phyloP scores from a whole-genome alignment of 2,113 vertebrate genomes.

The Cyanoderma ruficeps region DNA sequence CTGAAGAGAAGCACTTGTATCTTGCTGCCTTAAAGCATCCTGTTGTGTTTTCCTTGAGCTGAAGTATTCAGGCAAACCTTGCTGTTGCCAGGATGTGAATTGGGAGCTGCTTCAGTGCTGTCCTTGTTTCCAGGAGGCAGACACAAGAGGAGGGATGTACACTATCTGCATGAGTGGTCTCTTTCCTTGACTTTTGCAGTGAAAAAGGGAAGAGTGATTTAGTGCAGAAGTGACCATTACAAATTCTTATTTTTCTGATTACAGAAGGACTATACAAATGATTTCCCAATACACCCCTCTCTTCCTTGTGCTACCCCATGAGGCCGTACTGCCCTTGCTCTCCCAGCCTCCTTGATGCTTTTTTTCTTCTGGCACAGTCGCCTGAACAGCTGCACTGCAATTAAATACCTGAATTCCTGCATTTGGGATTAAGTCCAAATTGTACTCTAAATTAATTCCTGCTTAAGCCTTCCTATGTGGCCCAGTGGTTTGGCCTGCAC shows the following conservation, averaged over 20 bases:
- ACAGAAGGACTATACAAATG: not conserved
- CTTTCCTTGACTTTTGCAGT: not conserved
- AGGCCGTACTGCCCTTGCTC: not conserved
- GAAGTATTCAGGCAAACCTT: not conserved
- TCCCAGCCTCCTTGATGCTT: not conserved
- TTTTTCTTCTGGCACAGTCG: not conserved
- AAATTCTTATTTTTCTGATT: not conserved
- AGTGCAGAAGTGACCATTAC: not conserved
- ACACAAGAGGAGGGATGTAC: not conserved
- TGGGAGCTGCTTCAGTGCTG: not conserved
- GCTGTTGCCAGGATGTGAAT: not conserved
- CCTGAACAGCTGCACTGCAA: not conserved
- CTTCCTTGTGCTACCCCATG: not conserved
- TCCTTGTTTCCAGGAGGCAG: not conserved
- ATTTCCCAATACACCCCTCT: not conserved
- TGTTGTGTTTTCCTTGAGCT: not conserved
- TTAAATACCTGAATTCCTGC: not conserved
- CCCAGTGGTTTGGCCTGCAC: not conserved
- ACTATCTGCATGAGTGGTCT: not conserved
- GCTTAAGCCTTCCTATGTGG: not conserved
- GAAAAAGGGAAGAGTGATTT: not conserved
- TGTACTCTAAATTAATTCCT: not conserved
- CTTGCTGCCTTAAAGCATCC: not conserved
- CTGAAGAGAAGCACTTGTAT: not conserved
- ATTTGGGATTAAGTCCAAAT: not conserved